Conservation (phyloP, 2,797 vertebrate genomes). For the Kryptolebias ocellatus region DNA sequence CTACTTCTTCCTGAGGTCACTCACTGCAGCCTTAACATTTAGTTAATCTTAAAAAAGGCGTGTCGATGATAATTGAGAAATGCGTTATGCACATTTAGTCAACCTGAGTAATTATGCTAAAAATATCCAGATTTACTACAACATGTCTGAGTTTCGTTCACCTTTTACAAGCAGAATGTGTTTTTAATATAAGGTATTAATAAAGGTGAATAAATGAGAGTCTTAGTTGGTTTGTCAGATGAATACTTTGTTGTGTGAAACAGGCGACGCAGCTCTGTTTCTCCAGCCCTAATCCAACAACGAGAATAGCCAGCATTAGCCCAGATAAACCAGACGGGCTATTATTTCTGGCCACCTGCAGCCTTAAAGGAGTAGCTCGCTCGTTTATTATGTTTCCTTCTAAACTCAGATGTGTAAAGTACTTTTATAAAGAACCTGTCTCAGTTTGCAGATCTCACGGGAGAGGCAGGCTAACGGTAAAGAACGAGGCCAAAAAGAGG, state of each 20-base stretch:
- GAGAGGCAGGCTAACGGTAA: not conserved
- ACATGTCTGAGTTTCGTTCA: too few species aligned
- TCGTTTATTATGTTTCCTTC: too few species aligned
- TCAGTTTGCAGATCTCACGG: too few species aligned
- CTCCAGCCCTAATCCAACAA: slow-evolving; percentile 64
- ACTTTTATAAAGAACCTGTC: too few species aligned
- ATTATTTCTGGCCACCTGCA: slow-evolving; percentile 24
- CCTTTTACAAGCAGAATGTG: too few species aligned
- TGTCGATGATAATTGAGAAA: too few species aligned
- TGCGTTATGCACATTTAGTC: too few species aligned
- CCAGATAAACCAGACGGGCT: slow-evolving; percentile 56
- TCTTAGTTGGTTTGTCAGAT: not conserved
- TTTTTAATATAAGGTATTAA: not conserved
- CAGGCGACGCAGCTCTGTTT: slow-evolving; percentile 46
- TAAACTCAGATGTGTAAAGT: not conserved
- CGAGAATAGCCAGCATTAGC: slow-evolving; percentile 70
- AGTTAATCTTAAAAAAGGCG: too few species aligned
- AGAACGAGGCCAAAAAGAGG: not conserved
- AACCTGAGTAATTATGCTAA: too few species aligned
- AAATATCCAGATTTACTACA: too few species aligned
- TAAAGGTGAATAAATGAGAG: not conserved
- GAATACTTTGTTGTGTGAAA: slow-evolving; percentile 35
- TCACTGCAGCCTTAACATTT: too few species aligned
- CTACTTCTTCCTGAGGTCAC: too few species aligned
- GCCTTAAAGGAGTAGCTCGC: not conserved